These are phyloP conservation scores for Mormyrus proboscirostris DNA, from an alignment of 2,797 vertebrate species.

Conservation along the genomic window DNA sequence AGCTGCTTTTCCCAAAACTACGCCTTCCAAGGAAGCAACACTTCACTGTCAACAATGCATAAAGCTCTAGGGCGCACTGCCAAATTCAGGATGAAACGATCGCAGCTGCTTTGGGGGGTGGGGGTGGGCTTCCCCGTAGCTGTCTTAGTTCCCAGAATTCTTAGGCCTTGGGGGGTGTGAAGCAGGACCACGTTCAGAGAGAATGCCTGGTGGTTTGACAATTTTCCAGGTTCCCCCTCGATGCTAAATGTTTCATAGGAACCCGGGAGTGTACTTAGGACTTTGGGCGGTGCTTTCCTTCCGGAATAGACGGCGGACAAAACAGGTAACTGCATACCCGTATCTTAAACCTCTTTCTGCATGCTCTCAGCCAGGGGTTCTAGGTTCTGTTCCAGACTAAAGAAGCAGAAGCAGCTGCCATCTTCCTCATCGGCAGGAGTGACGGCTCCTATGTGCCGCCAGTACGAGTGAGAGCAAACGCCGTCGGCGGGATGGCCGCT, in stretches of 20 bases:
- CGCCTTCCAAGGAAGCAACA: background rate
- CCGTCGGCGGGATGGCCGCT: background rate
- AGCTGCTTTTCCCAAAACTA: background rate
- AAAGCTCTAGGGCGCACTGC: background rate
- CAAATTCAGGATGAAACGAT: slow-evolving; percentile 27
- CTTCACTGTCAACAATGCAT: slow-evolving; percentile 14
- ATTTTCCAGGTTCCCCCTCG: background rate
- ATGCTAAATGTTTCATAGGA: background rate
- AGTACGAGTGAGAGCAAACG: background rate
- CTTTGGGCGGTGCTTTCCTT: background rate
- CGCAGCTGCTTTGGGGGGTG: background rate
- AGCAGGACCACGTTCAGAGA: background rate
- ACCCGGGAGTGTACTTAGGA: background rate
- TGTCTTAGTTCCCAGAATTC: slow-evolving; percentile 15
- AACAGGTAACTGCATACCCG: background rate
- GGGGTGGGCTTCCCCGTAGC: background rate
- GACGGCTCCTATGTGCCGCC: background rate
- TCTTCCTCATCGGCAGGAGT: slow-evolving; percentile 14
- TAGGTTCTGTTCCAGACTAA: background rate
- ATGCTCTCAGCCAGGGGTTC: background rate
- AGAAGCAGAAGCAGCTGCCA: background rate
- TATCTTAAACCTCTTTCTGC: background rate
- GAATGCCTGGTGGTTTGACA: background rate
- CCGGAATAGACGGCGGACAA: background rate
- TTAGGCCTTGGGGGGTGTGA: background rate